A percentile compares a stretch with the other conserved stretches of the same genome.
These are phyloP conservation scores for Montipora efflorescens DNA, from an alignment of 64 coral and sea anemone genomes.

Conservation along the genomic window DNA sequence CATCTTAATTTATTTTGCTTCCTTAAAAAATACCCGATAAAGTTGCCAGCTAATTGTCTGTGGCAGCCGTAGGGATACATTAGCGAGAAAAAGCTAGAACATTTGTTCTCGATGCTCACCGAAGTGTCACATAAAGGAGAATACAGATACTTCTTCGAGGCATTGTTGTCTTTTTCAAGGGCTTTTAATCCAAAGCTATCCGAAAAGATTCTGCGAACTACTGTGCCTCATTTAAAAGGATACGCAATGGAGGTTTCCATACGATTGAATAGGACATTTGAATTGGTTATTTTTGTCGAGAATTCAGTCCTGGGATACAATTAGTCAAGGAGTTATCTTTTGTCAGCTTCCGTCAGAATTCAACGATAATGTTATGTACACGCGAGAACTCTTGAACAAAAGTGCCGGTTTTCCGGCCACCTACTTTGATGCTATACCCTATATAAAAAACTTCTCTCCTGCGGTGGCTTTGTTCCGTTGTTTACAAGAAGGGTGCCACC, in stretches of 20 bases:
- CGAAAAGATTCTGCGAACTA: too few species aligned
- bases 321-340: neutral
- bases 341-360: neutral
- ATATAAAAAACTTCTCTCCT: neutral
- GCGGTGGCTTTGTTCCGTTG: constrained; percentile 26
- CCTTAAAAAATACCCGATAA: too few species aligned
- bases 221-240: too few species aligned
- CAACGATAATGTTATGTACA: constrained; percentile 1
- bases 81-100: neutral
- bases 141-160: too few species aligned
- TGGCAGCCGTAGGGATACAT: neutral
- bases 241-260: neutral
- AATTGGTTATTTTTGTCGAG: neutral
- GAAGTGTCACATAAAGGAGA: neutral
- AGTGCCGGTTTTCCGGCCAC: constrained; percentile 17
- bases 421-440: neutral
- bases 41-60: neutral
- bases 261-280: neutral
- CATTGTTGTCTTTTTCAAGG: too few species aligned
- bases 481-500: neutral
- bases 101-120: too few species aligned
- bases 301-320: neutral
- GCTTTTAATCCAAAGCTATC: too few species aligned
- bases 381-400: constrained; percentile 3
- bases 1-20: neutral